Conservation (phyloP, 2,797 vertebrate species). For the Scolopax bukidnonensis region DNA sequence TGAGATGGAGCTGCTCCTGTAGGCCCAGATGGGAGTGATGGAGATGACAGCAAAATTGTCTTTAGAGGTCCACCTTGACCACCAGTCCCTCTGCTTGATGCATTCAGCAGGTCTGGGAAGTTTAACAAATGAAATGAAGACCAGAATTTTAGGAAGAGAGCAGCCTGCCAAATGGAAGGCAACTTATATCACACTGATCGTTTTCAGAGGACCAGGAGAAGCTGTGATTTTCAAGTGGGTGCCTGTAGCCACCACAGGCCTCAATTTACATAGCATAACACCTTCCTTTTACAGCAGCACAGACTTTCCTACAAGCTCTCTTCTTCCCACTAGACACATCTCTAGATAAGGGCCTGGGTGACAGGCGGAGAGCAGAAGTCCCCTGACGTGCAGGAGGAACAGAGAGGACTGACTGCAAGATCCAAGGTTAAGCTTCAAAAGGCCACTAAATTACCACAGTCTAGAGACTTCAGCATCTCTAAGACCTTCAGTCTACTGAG, state of each 20-base stretch:
- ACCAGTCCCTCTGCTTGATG: rapidly evolving
- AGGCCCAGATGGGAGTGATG: background rate
- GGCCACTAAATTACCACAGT: background rate
- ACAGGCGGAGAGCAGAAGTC: background rate
- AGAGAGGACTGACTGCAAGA: background rate
- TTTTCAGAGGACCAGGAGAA: background rate
- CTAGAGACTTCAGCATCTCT: background rate
- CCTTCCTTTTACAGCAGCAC: background rate
- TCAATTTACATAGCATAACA: background rate
- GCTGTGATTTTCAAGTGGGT: background rate
- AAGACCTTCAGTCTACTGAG: background rate
- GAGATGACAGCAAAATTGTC: background rate
- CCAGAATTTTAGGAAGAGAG: background rate
- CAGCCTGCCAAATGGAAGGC: background rate
- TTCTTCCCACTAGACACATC: background rate
- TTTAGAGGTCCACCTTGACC: background rate
- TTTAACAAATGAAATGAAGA: background rate
- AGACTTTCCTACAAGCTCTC: background rate
- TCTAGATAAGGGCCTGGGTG: background rate
- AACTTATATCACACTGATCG: rapidly evolving
- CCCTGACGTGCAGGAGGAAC: background rate
- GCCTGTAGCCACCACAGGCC: background rate
- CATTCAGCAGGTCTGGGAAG: background rate
- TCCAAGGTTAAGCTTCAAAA: background rate
- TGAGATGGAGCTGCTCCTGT: background rate